phyloP scores from a whole-genome alignment of 2,113 vertebrate genomes.

The Hippocampus barbouri region DNA sequence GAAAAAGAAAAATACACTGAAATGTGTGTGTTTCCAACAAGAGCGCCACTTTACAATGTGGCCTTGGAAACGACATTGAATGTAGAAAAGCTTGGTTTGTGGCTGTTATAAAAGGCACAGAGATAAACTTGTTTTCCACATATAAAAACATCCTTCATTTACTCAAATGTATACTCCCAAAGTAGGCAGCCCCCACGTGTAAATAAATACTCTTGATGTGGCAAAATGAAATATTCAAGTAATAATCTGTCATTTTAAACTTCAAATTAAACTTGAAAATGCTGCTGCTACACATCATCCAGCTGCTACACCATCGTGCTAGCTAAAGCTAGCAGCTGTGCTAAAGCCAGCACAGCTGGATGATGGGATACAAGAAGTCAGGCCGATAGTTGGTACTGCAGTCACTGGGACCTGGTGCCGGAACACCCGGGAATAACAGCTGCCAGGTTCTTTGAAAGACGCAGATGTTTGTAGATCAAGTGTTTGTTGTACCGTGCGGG shows the following conservation, averaged over 20 bases:
- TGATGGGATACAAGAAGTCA: slow-evolving; percentile 7
- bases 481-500: slow-evolving; percentile 39
- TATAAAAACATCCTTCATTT: slow-evolving; percentile 8
- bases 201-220: background rate
- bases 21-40: slow-evolving; percentile 43
- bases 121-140: slow-evolving; percentile 27
- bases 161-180: background rate
- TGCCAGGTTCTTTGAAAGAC: slow-evolving; percentile 40
- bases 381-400: slow-evolving; percentile 20
- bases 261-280: too few species aligned
- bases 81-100: slow-evolving; percentile 16
- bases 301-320: too few species aligned
- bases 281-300: too few species aligned
- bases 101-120: slow-evolving; percentile 7
- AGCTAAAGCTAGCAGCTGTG: too few species aligned
- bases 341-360: slow-evolving; percentile 9
- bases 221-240: background rate
- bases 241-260: background rate
- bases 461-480: slow-evolving; percentile 35
- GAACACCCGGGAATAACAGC: slow-evolving; percentile 22
- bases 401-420: background rate
- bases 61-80: slow-evolving; percentile 31
- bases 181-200: background rate
- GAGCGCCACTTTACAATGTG: slow-evolving; percentile 35
- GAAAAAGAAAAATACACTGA: slow-evolving; percentile 1